phyloP scores from a whole-genome alignment of 2,888 invertebrate genomes.

The Embidobia sp. region DNA sequence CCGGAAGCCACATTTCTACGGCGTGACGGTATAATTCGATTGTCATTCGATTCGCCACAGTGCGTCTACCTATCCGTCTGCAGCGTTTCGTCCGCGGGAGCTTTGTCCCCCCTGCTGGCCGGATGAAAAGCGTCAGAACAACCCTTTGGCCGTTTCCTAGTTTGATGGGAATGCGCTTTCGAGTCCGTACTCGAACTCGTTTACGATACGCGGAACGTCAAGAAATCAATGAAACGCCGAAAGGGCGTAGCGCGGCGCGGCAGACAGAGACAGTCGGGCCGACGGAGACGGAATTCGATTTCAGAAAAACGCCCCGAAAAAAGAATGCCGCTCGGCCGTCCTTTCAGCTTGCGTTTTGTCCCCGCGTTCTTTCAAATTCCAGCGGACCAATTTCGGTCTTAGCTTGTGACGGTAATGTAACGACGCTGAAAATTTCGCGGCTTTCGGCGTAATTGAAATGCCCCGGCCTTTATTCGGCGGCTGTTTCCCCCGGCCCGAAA shows the following conservation, averaged over 20 bases:
- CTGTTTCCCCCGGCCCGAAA: not conserved
- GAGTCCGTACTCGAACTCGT: constrained; percentile 68
- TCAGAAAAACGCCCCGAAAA: constrained; percentile 48
- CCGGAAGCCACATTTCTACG: constrained; percentile 62
- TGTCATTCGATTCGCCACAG: constrained; percentile 78
- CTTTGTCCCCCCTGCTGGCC: constrained; percentile 49
- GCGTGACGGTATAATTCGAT: constrained; percentile 77
- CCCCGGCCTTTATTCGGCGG: not conserved
- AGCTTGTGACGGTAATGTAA: constrained; percentile 51
- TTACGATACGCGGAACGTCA: constrained; percentile 70
- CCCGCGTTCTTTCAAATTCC: constrained; percentile 47
- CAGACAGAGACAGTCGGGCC: not conserved
- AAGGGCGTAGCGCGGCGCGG: constrained; percentile 53
- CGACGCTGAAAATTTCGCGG: constrained; percentile 47
- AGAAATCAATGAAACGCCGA: constrained; percentile 71
- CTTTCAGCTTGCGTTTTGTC: constrained; percentile 56
- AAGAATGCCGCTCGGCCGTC: constrained; percentile 38
- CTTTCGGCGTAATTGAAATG: constrained; percentile 33
- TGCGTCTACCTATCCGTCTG: constrained; percentile 62
- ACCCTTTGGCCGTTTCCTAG: constrained; percentile 74
- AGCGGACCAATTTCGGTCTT: constrained; percentile 53
- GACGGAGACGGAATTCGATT: constrained; percentile 47
- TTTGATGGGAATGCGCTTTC: constrained; percentile 74
- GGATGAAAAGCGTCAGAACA: constrained; percentile 70
- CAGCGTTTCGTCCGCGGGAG: constrained; percentile 33